These are phyloP conservation scores for Aythya baeri DNA, from an alignment of 2,113 vertebrate species.

Conservation along the genomic window DNA sequence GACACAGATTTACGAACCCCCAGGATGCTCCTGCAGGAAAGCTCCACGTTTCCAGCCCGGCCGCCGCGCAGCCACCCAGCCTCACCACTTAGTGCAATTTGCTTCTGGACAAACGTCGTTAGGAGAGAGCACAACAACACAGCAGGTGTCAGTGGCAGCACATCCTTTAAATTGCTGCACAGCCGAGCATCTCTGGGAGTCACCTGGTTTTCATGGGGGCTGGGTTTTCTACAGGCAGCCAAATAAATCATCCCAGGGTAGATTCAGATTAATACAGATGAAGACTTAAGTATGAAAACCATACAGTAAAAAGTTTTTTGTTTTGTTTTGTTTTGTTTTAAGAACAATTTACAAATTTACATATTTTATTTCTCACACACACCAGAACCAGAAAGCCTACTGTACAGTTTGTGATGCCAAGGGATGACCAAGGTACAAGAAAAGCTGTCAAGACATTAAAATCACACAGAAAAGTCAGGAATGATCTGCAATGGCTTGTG, in stretches of 20 bases:
- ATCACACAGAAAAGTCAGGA: background rate
- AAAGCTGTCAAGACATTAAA: background rate
- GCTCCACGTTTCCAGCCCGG: background rate
- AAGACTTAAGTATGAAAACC: background rate
- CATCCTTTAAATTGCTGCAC: too few relatives aligned
- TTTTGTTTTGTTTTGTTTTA: background rate
- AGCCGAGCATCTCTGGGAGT: background rate
- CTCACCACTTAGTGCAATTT: fast-evolving
- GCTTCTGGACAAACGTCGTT: background rate
- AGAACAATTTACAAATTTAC: background rate
- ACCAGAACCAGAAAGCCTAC: background rate
- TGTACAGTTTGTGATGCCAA: background rate
- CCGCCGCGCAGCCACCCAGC: background rate
- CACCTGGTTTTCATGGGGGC: background rate
- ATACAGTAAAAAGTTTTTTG: background rate
- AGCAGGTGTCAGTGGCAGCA: background rate
- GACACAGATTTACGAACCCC: conserved; percentile 2
- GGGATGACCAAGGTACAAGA: background rate
- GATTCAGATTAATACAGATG: background rate
- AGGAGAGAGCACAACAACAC: background rate
- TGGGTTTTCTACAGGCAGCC: fast-evolving
- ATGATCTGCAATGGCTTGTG: background rate
- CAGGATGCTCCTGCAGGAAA: background rate
- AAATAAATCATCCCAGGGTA: background rate
- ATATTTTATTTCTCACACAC: background rate